A percentile compares a stretch with the other conserved stretches of the same genome.
Conservation (phyloP, 2,888 invertebrate genomes). For the Arge pagana region DNA sequence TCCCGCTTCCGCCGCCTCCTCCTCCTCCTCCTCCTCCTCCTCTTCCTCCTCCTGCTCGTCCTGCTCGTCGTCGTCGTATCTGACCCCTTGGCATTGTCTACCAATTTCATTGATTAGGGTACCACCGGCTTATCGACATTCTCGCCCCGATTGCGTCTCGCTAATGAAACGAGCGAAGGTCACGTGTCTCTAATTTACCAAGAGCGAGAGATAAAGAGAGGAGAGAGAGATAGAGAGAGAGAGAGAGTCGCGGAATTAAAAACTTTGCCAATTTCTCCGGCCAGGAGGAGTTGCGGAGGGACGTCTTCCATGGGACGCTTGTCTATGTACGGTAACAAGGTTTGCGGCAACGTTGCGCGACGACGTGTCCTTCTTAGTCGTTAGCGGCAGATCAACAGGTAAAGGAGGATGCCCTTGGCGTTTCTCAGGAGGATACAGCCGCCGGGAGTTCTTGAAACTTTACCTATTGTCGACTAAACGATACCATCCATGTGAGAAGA, state of each 20-base stretch:
- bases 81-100: constrained; percentile 51
- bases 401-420: background rate
- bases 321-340: too few species aligned
- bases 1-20: background rate
- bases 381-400: constrained; percentile 7
- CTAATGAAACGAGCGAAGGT: constrained; percentile 55
- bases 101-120: constrained; percentile 57
- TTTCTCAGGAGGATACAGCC: background rate
- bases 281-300: too few species aligned
- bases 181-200: constrained; percentile 46
- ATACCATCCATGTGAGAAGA: background rate
- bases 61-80: constrained; percentile 29
- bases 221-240: too few species aligned
- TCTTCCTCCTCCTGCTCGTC: constrained; percentile 27
- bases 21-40: constrained; percentile 32
- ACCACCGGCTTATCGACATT: constrained; percentile 43
- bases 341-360: too few species aligned
- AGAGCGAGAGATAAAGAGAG: constrained; percentile 17
- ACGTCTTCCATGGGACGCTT: too few species aligned
- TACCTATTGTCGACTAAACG: too few species aligned
- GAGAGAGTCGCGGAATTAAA: constrained; percentile 17
- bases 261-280: background rate
- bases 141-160: constrained; percentile 46
- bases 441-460: too few species aligned
- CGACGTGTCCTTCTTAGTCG: background rate